These are phyloP conservation scores for Cirrhinus molitorella DNA, from an alignment of 2,797 vertebrate species.

Conservation along the genomic window DNA sequence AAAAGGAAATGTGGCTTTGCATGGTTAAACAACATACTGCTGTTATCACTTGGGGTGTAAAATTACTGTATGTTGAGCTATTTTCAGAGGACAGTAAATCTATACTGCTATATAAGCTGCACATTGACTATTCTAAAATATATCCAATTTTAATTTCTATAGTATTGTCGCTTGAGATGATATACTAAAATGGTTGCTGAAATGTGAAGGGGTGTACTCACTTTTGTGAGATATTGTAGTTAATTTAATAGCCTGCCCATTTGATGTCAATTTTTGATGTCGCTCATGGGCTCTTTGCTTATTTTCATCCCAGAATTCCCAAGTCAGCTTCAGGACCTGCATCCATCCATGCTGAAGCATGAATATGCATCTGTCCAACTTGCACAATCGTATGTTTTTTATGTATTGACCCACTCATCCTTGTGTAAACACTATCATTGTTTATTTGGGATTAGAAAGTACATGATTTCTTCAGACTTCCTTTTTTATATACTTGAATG, in stretches of 20 bases:
- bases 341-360: constrained; percentile 82
- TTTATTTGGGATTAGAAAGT: neutral
- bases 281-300: neutral
- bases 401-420: neutral
- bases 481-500: neutral
- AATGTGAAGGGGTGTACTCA: too few relatives aligned
- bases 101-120: too few relatives aligned
- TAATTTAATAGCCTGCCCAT: neutral
- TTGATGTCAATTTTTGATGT: neutral
- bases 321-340: constrained; percentile 87
- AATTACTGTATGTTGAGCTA: too few relatives aligned
- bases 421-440: neutral
- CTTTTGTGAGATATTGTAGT: too few relatives aligned
- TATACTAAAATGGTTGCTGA: too few relatives aligned
- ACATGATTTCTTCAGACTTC: constrained; percentile 18
- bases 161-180: too few relatives aligned
- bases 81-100: too few relatives aligned
- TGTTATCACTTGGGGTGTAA: too few relatives aligned
- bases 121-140: too few relatives aligned
- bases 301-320: constrained; percentile 68
- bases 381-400: constrained; percentile 82
- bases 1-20: too few relatives aligned
- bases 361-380: constrained; percentile 83
- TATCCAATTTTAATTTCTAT: too few relatives aligned
- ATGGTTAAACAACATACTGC: too few relatives aligned